These are phyloP conservation scores for Albula glossodonta DNA, from an alignment of 2,113 vertebrate genomes.

Conservation along the genomic window DNA sequence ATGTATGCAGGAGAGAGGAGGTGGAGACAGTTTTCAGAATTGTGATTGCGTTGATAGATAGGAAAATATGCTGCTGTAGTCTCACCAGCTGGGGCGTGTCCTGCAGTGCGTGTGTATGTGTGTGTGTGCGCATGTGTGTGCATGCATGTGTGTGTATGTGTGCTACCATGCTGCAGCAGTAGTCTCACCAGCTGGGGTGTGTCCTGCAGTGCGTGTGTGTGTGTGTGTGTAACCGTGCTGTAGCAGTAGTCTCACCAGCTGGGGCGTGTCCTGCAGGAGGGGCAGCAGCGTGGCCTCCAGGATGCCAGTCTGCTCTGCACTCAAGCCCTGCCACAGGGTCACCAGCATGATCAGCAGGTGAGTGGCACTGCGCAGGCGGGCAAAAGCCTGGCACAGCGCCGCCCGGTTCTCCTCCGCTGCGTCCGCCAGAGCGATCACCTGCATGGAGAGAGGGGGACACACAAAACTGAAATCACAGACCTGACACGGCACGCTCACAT, in stretches of 20 bases:
- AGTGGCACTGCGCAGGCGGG: conserved; percentile 80
- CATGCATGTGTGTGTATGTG: background rate
- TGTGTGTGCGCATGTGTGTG: background rate
- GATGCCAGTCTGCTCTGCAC: conserved; percentile 77
- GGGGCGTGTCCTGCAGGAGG: conserved; percentile 81
- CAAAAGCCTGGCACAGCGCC: conserved; percentile 77
- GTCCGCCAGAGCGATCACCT: conserved; percentile 91
- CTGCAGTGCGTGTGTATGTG: conserved; percentile 10
- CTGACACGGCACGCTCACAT: too few relatives aligned
- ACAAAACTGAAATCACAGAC: background rate
- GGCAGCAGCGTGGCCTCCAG: conserved; percentile 88
- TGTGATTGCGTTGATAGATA: too few relatives aligned
- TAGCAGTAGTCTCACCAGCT: conserved; percentile 74
- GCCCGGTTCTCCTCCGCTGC: conserved; percentile 82
- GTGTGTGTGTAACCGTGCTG: conserved; percentile 39
- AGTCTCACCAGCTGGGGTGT: conserved; percentile 83
- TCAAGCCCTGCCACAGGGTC: conserved; percentile 86
- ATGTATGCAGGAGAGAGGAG: too few relatives aligned
- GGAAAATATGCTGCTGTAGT: too few relatives aligned
- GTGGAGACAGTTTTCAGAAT: too few relatives aligned
- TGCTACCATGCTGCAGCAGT: background rate
- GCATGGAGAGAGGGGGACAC: conserved; percentile 10
- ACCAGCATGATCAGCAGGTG: conserved; percentile 85
- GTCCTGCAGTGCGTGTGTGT: conserved; percentile 69
- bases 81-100: conserved; percentile 2